These are phyloP conservation scores for Elegia similella DNA, from an alignment of 2,888 invertebrate genomes.

Conservation along the genomic window DNA sequence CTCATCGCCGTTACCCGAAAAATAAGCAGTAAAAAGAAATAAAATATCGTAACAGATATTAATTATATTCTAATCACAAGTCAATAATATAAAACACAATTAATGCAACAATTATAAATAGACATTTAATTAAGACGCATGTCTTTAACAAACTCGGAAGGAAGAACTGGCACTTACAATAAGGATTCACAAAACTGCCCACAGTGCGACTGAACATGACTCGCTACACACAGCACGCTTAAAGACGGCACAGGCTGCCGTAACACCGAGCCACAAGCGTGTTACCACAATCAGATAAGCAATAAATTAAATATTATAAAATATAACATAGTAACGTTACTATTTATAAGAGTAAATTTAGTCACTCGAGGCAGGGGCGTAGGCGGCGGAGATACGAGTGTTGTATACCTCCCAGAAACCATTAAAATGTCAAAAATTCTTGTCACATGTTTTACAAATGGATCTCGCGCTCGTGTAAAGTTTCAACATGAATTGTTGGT, in stretches of 20 bases:
- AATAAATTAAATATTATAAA: too few relatives aligned
- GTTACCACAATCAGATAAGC: too few relatives aligned
- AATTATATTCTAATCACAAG: slow-evolving; percentile 27
- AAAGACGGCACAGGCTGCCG: background rate
- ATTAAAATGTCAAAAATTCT: too few relatives aligned
- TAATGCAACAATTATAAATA: slow-evolving; percentile 28
- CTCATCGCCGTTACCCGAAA: too few relatives aligned
- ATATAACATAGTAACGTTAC: too few relatives aligned
- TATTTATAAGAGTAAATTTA: too few relatives aligned
- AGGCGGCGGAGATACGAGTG: too few relatives aligned
- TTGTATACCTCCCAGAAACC: too few relatives aligned
- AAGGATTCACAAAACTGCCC: background rate
- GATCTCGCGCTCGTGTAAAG: too few relatives aligned
- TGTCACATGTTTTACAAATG: too few relatives aligned
- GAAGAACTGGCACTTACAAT: slow-evolving; percentile 3
- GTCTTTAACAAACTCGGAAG: background rate
- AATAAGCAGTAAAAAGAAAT: background rate
- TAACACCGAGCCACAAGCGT: background rate
- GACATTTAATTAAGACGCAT: slow-evolving; percentile 11
- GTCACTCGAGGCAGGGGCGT: too few relatives aligned
- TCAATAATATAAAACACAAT: slow-evolving; percentile 28
- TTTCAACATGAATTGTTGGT: too few relatives aligned
- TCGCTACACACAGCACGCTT: background rate
- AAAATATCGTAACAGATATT: slow-evolving; percentile 19
- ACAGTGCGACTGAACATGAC: background rate